These are phyloP conservation scores for Muscicapa striata DNA, from an alignment of 2,797 vertebrate genomes.

Conservation along the genomic window DNA sequence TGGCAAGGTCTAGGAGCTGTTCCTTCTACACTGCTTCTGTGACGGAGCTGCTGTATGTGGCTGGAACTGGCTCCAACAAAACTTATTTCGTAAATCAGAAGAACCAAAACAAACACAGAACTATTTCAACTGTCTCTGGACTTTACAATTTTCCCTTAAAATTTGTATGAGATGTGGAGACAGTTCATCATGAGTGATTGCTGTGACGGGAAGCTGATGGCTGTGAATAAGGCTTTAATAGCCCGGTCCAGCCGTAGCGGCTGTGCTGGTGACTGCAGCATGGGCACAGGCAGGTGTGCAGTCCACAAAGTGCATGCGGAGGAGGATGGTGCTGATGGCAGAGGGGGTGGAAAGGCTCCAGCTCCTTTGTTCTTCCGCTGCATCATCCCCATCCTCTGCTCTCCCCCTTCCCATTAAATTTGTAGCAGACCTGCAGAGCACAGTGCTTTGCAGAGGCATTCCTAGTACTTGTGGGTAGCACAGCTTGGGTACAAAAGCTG, in stretches of 20 bases:
- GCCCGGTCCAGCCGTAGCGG: not conserved
- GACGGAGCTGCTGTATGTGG: fast-evolving
- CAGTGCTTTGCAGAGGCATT: not conserved
- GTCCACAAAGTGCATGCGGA: not conserved
- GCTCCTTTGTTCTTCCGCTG: not conserved
- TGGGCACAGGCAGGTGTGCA: not conserved
- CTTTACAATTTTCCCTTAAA: not conserved
- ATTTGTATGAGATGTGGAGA: not conserved
- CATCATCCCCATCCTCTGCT: not conserved
- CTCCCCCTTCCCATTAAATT: not conserved
- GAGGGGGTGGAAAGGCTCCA: not conserved
- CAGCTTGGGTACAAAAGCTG: not conserved
- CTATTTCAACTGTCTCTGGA: not conserved
- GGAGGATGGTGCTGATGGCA: not conserved
- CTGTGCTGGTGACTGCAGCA: fast-evolving
- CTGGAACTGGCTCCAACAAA: not conserved
- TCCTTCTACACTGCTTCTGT: not conserved
- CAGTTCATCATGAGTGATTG: not conserved
- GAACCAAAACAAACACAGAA: not conserved
- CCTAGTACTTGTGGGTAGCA: not conserved
- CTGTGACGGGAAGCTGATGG: not conserved
- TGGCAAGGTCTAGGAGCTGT: not conserved
- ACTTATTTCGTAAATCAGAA: not conserved
- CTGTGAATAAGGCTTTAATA: not conserved
- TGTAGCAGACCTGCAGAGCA: not conserved